Evolutionary conservation across 53 echinoderm and acorn worm genomes (phyloP).

Genomic region (Astropecten irregularis): DNA sequence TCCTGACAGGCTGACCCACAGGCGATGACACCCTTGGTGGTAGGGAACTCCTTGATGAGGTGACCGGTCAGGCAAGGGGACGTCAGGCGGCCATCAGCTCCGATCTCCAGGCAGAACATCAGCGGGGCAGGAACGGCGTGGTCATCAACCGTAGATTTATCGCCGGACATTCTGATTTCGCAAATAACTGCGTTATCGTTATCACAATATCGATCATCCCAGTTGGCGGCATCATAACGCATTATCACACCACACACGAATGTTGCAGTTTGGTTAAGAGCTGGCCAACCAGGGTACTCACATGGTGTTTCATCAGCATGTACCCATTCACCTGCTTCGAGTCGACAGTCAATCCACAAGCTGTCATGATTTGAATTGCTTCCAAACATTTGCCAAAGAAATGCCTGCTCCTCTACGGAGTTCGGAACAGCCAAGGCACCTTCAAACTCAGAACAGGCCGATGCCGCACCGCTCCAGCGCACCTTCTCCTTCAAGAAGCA

Average conservation of each 20-base stretch:
- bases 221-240: no score
- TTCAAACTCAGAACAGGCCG: background rate
- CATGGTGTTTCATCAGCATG: background rate
- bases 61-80: background rate
- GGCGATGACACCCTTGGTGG: conserved; percentile 3
- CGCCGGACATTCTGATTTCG: no score
- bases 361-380: background rate
- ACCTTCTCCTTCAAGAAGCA: background rate
- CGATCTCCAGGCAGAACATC: background rate
- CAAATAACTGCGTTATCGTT: no score
- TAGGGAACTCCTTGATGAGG: conserved; percentile 15
- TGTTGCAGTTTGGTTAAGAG: no score
- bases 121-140: background rate
- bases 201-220: no score
- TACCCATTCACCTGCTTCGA: background rate
- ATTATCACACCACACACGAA: no score
- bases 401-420: background rate
- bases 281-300: background rate
- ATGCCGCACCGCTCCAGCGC: background rate
- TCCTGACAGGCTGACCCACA: conserved; percentile 9
- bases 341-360: background rate
- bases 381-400: background rate
- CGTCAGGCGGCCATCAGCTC: background rate
- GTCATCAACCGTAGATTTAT: no score
- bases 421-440: background rate